Base-by-base conservation (phyloP, 2,888 invertebrate species). In the Lochmaea capreae region DNA sequence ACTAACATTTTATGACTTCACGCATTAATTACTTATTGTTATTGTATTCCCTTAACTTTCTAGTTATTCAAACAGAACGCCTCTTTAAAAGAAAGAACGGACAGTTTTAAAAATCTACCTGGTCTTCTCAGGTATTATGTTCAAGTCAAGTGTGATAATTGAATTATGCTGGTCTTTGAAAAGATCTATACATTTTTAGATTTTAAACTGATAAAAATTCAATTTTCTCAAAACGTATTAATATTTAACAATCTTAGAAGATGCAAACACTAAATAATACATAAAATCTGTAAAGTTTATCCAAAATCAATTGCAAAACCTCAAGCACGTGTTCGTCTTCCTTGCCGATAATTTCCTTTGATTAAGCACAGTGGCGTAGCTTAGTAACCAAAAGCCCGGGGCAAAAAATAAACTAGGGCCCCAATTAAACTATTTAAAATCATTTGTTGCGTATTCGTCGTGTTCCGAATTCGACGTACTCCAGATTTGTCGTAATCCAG, bases 81-180 rank as follows among this genome's bases (percentile, higher is more conserved):
- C 49, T 49, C n/a, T 49, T 49, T n/a, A 49, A 49, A 49, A n/a
- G 14, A 49, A 46, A 14, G 14, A 46, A 46, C 12, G 46, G 46
- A 14, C 49, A 8, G 12, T 14, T 46, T 14, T 14, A 2, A 46
- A 49, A 39, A 61, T 61, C 61, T 61, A 61, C 61, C 61, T 61
- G 61, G 14, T 14, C 33, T 10, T 61, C 39, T 61, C 16, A 10
- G 61, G 58, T 26, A 58, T 26, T 61, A 42, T 61, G 33, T 16
- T 61, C 33, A 61, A 61, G 61, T 61, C 61, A 39, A 61, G 39
- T 61, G 61, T 61, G 39, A 39, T 33, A 61, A 61, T 61, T 61
- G 33, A 42, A 61, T 61, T 61, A 61, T 14, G 49, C 14, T 49
- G 49, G 49, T 14, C n/a, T 49, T 49, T n/a, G 49, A 49, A n/a